Percentiles rank a stretch among this genome's conserved stretches.
These are phyloP conservation scores for Noctua fimbriata DNA, from an alignment of 2,888 invertebrate species.

Conservation along the genomic window DNA sequence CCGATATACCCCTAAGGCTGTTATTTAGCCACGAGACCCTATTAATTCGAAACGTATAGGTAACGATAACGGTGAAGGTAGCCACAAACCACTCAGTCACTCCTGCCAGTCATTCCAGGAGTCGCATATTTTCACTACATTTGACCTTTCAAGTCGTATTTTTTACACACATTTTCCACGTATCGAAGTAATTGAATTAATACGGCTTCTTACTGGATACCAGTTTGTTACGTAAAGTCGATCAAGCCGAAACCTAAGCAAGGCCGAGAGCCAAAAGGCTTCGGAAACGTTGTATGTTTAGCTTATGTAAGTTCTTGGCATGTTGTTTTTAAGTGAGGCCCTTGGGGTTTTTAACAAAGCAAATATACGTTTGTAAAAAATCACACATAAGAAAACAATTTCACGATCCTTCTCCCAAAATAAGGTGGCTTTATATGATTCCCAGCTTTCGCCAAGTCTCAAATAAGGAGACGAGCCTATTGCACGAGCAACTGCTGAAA, in stretches of 20 bases:
- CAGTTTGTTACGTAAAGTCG: conserved; percentile 49
- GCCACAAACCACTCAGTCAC: background rate
- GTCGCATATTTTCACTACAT: background rate
- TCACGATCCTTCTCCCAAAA: background rate
- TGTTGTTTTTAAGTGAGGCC: conserved; percentile 3
- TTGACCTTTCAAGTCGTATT: conserved; percentile 9
- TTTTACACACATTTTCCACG: conserved; percentile 6
- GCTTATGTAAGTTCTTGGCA: conserved; percentile 28
- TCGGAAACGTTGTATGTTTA: conserved; percentile 14
- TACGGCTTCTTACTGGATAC: conserved; percentile 57
- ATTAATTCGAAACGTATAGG: background rate
- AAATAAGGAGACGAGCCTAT: background rate
- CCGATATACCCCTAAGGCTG: background rate
- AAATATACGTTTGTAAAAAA: background rate
- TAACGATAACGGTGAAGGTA: background rate
- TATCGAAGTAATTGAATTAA: conserved; percentile 43
- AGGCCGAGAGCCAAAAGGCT: conserved; percentile 51
- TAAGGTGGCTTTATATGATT: background rate
- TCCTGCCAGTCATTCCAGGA: background rate
- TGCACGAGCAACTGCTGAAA: background rate
- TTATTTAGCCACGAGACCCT: background rate
- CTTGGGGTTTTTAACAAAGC: background rate
- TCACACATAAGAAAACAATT: background rate
- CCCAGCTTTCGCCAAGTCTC: background rate
- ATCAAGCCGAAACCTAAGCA: conserved; percentile 53